Percentiles rank a stretch among this genome's conserved stretches.
Evolutionary conservation across 2,888 invertebrate species (phyloP).

Genomic region (Dryocosmus kuriphilus): DNA sequence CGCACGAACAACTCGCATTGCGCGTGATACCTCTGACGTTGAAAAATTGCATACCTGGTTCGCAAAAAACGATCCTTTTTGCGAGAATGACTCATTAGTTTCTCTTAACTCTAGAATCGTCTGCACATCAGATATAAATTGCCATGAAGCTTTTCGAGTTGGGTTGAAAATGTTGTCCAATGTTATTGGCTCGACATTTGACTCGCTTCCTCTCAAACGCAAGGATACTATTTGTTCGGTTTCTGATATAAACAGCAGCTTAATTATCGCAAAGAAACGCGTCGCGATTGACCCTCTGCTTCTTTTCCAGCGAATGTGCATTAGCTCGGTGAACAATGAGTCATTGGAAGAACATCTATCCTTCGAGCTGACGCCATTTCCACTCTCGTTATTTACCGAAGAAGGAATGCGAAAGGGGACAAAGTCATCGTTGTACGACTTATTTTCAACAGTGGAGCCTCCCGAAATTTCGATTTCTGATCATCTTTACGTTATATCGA

Average conservation of each 20-base stretch:
- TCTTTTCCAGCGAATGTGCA: slow-evolving; percentile 14
- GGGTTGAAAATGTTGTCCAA: slow-evolving; percentile 60
- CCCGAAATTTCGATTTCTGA: not conserved
- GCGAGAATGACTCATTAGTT: too few relatives aligned
- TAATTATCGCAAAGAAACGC: not conserved
- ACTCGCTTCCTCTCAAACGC: too few relatives aligned
- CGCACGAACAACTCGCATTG: too few relatives aligned
- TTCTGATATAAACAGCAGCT: not conserved
- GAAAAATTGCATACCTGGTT: too few relatives aligned
- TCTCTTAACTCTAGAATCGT: too few relatives aligned
- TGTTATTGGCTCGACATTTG: slow-evolving; percentile 62
- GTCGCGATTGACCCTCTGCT: slow-evolving; percentile 14
- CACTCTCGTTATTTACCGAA: slow-evolving; percentile 34
- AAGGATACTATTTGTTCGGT: slow-evolving; percentile 10
- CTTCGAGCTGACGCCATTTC: not conserved
- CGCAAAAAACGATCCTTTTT: too few relatives aligned
- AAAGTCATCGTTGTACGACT: slow-evolving; percentile 25
- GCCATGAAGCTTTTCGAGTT: slow-evolving; percentile 55
- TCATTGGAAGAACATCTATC: slow-evolving; percentile 3
- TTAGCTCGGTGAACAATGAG: not conserved
- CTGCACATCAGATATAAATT: slow-evolving; percentile 59
- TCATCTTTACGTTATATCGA: slow-evolving; percentile 52
- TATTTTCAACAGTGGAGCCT: not conserved
- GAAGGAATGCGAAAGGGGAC: slow-evolving; percentile 30
- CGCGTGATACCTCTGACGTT: too few relatives aligned